phyloP scores from a whole-genome alignment of 2,797 vertebrate species.

The Phalloptychus januarius region DNA sequence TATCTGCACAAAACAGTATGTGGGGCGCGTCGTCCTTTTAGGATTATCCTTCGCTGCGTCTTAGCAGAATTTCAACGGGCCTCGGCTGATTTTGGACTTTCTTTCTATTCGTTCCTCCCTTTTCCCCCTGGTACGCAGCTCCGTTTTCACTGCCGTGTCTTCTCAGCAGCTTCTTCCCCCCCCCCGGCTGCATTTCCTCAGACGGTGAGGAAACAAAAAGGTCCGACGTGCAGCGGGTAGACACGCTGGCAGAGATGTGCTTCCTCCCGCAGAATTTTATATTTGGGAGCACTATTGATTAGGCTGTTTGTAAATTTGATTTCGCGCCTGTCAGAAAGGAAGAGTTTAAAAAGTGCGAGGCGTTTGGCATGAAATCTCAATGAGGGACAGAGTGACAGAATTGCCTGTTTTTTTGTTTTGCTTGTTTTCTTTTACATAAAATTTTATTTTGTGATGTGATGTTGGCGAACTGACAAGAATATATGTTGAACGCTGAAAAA shows the following conservation, averaged over 20 bases:
- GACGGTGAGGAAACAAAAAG: conserved; percentile 31
- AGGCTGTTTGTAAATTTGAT: neutral
- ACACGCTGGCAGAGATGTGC: conserved; percentile 15
- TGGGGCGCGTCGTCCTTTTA: conserved; percentile 41
- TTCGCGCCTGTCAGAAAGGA: conserved; percentile 12
- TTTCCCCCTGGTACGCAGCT: conserved; percentile 32
- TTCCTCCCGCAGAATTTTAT: conserved; percentile 6
- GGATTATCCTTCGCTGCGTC: conserved; percentile 45
- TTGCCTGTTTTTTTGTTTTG: conserved; percentile 2
- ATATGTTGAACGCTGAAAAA: conserved; percentile 1
- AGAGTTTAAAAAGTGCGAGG: conserved; percentile 4
- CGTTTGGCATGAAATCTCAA: conserved; percentile 21
- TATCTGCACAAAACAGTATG: conserved; percentile 39
- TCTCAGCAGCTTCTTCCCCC: neutral
- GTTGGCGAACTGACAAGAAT: neutral
- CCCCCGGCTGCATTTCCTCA: conserved; percentile 20
- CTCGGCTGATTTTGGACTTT: conserved; percentile 35
- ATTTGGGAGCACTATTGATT: conserved; percentile 6
- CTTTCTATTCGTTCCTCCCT: conserved; percentile 22
- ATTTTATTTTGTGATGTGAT: conserved; percentile 9
- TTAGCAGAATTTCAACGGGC: conserved; percentile 51
- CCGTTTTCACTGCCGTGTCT: conserved; percentile 20
- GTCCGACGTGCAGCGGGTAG: conserved; percentile 22
- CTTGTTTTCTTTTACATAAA: conserved; percentile 19
- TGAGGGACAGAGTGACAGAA: conserved; percentile 8